Evolutionary conservation across 2,888 invertebrate species (phyloP).

Genomic region (Gryllus longicercus): DNA sequence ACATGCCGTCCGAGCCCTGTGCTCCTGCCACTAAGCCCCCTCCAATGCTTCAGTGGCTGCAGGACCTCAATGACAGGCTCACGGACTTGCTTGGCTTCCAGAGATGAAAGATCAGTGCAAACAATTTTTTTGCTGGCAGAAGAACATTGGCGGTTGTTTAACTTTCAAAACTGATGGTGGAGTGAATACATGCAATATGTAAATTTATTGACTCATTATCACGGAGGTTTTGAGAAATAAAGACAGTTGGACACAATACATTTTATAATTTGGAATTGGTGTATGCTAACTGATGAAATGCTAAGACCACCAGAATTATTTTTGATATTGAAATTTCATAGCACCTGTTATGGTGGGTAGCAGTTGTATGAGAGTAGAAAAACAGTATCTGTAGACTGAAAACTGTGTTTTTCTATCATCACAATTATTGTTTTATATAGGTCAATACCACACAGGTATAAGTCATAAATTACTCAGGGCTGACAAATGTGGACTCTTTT

Average conservation of each 20-base stretch:
- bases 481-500: neutral
- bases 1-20: conserved; percentile 51
- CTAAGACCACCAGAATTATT: conserved; percentile 4
- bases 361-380: neutral
- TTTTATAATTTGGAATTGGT: too few species aligned
- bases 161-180: too few species aligned
- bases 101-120: conserved; percentile 40
- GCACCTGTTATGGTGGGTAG: neutral
- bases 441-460: too few species aligned
- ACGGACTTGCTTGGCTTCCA: conserved; percentile 72
- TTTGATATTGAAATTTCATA: neutral
- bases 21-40: conserved; percentile 45
- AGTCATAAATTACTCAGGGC: too few species aligned
- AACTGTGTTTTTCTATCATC: neutral
- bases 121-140: too few species aligned
- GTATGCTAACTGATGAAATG: too few species aligned
- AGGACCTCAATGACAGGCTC: conserved; percentile 67
- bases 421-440: neutral
- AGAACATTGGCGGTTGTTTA: too few species aligned
- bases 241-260: too few species aligned
- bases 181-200: too few species aligned
- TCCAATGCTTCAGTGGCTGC: conserved; percentile 51
- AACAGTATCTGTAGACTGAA: neutral
- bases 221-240: too few species aligned
- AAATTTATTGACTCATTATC: too few species aligned